These are phyloP conservation scores for Philypnodon macrostomus DNA, from an alignment of 2,797 vertebrate genomes.

Conservation along the genomic window DNA sequence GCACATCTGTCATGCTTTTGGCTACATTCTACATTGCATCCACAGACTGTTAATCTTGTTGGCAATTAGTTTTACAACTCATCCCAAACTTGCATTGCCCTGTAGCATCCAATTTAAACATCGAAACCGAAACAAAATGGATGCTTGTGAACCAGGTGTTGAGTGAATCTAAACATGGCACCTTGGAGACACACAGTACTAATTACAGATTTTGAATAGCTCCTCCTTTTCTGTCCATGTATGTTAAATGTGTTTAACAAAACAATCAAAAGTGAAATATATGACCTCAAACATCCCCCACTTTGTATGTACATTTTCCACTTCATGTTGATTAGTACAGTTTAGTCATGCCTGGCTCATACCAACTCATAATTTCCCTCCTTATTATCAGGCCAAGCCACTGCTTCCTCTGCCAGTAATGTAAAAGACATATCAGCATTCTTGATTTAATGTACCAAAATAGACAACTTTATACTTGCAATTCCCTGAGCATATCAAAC, in stretches of 20 bases:
- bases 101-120: neutral
- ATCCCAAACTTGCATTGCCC: neutral
- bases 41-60: conserved; percentile 7
- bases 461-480: conserved; percentile 28
- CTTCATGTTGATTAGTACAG: neutral
- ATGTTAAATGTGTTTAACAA: no score
- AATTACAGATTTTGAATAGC: no score
- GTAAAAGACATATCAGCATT: conserved; percentile 46
- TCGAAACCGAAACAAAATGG: no score
- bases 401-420: conserved; percentile 42
- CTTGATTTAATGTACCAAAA: conserved; percentile 45
- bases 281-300: no score
- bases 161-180: neutral
- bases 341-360: conserved; percentile 15
- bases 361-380: conserved; percentile 5
- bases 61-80: neutral
- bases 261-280: no score
- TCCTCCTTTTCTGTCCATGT: no score
- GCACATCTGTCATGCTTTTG: conserved; percentile 6
- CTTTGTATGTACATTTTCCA: neutral
- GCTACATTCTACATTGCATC: neutral
- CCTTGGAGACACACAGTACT: no score
- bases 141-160: neutral
- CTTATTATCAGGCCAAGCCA: conserved; percentile 29
- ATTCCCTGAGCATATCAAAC: conserved; percentile 27